A percentile compares a stretch with the other conserved stretches of the same genome.
Conservation (phyloP, 1,140 invertebrate genomes). For the Pachypeltis micranthus region DNA sequence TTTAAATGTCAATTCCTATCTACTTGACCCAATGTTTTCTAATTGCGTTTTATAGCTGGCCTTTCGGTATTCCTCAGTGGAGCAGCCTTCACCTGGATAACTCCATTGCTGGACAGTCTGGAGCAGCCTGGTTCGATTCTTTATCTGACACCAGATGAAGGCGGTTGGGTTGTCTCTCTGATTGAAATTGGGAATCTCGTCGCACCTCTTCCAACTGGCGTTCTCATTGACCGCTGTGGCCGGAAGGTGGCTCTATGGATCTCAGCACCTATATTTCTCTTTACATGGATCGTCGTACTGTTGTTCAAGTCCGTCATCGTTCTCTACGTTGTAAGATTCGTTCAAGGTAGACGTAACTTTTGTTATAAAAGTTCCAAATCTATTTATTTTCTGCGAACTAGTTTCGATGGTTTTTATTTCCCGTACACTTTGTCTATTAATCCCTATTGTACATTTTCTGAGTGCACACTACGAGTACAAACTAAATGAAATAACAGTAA, state of each 20-base stretch:
- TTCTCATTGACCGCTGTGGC: slow-evolving; percentile 24
- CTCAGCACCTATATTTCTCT: slow-evolving; percentile 27
- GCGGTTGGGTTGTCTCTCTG: slow-evolving; percentile 49
- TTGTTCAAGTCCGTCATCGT: slow-evolving; percentile 36
- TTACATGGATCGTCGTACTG: slow-evolving; percentile 34
- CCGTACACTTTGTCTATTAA: no score
- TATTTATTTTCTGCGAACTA: no score
- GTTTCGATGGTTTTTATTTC: no score
- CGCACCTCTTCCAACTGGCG: slow-evolving; percentile 31
- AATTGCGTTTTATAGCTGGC: slow-evolving; percentile 34
- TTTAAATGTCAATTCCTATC: no score
- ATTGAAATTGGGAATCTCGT: slow-evolving; percentile 36
- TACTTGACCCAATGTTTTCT: no score
- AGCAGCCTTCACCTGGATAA: slow-evolving; percentile 41
- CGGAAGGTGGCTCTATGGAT: slow-evolving; percentile 22
- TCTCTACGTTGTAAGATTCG: slow-evolving; percentile 19
- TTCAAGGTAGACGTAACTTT: slow-evolving; percentile 19
- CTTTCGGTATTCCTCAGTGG: slow-evolving; percentile 34
- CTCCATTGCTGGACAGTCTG: slow-evolving; percentile 43
- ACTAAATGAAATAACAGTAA: no score
- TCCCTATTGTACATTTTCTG: no score
- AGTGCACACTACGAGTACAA: no score
- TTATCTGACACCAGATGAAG: slow-evolving; percentile 42
- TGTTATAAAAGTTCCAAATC: no score
- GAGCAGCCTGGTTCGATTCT: slow-evolving; percentile 37